Percentiles rank a stretch among this genome's conserved stretches.
Evolutionary conservation across 2,888 invertebrate species (phyloP).

Genomic region (Andrena minutula): DNA sequence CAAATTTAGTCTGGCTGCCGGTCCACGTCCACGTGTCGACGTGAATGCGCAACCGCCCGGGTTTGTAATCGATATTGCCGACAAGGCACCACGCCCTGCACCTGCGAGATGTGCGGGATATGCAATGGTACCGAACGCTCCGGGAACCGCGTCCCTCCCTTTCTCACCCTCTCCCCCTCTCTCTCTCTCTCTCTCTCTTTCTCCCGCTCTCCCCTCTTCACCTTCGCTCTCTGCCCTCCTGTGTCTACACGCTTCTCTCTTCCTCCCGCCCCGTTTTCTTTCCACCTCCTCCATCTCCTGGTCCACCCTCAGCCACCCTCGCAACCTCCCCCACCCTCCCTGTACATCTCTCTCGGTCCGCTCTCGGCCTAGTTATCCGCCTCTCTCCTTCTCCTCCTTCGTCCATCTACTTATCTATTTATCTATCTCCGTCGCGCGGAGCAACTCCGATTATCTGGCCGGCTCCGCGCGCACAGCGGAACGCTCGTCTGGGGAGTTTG

Average conservation of each 20-base stretch:
- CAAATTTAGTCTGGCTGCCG: slow-evolving; percentile 83
- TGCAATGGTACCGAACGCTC: slow-evolving; percentile 77
- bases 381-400: slow-evolving; percentile 26
- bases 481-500: slow-evolving; percentile 24
- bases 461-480: slow-evolving; percentile 26
- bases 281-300: slow-evolving; percentile 19
- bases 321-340: not conserved
- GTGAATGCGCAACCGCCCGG: slow-evolving; percentile 84
- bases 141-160: slow-evolving; percentile 57
- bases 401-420: slow-evolving; percentile 57
- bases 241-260: slow-evolving; percentile 39
- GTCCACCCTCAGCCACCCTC: slow-evolving; percentile 18
- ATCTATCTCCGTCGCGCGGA: slow-evolving; percentile 49
- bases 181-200: not conserved
- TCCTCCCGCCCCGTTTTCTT: slow-evolving; percentile 15
- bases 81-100: slow-evolving; percentile 85
- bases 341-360: slow-evolving; percentile 17
- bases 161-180: not conserved
- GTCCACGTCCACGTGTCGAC: slow-evolving; percentile 83
- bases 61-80: slow-evolving; percentile 84
- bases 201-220: slow-evolving; percentile 14
- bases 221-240: slow-evolving; percentile 36
- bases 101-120: slow-evolving; percentile 83
- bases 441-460: slow-evolving; percentile 45
- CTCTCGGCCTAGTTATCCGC: slow-evolving; percentile 50